phyloP scores from a whole-genome alignment of 2,797 vertebrate genomes.

The Schizothorax lantsangensis region DNA sequence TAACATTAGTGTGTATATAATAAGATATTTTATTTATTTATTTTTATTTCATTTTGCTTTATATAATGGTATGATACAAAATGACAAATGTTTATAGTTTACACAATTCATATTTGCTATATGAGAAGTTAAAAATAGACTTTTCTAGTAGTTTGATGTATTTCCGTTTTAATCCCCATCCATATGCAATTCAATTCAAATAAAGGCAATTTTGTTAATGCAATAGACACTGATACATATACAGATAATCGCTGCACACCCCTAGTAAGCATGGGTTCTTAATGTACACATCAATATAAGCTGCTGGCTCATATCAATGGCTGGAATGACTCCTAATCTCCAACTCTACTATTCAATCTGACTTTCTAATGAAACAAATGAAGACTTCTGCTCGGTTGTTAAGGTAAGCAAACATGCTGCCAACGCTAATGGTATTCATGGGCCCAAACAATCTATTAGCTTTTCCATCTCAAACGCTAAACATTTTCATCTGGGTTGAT shows the following conservation, averaged over 20 bases:
- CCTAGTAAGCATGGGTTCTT: neutral
- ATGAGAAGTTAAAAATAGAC: neutral
- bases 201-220: neutral
- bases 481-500: slow-evolving; percentile 64
- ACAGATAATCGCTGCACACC: neutral
- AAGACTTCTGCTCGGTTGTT: neutral
- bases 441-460: slow-evolving; percentile 65
- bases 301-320: neutral
- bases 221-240: neutral
- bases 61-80: too few relatives aligned
- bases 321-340: neutral
- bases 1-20: too few relatives aligned
- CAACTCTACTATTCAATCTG: neutral
- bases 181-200: neutral
- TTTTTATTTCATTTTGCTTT: too few relatives aligned
- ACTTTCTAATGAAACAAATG: slow-evolving; percentile 23
- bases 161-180: too few relatives aligned
- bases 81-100: neutral
- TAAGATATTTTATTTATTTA: too few relatives aligned
- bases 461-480: slow-evolving; percentile 67
- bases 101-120: neutral
- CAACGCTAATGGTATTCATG: slow-evolving; percentile 67
- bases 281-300: neutral
- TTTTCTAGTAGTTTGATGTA: neutral
- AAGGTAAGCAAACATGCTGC: slow-evolving; percentile 37